Evolutionary conservation across 2,113 vertebrate species (phyloP).

Genomic region (Scomber scombrus): DNA sequence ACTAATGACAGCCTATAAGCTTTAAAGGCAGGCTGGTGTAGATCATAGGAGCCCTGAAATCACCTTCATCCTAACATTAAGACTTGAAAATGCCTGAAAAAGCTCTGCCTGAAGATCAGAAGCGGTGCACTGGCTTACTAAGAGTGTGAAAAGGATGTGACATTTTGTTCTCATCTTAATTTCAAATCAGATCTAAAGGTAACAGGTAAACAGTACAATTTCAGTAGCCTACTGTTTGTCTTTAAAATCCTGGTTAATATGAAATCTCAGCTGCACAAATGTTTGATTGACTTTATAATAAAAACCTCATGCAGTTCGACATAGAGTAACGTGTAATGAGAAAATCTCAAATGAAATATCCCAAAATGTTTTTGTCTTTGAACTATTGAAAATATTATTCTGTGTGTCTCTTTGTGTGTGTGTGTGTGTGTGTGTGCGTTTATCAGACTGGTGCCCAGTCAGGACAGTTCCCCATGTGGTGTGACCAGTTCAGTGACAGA

Average conservation of each 20-base stretch:
- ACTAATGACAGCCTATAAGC: neutral
- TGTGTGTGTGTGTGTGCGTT: conserved; percentile 36
- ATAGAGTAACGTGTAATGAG: neutral
- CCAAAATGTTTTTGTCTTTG: neutral
- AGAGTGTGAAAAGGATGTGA: neutral
- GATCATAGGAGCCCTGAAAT: neutral
- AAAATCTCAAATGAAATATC: neutral
- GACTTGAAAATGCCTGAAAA: conserved; percentile 20
- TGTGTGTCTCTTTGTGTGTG: neutral
- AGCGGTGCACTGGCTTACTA: too few species aligned
- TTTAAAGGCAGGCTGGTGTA: neutral
- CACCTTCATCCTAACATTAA: neutral
- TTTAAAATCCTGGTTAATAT: neutral
- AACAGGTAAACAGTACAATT: neutral
- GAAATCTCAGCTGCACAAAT: neutral
- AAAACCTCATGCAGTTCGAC: neutral
- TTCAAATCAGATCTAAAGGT: conserved; percentile 2
- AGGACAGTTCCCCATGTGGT: conserved; percentile 64
- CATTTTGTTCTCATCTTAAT: conserved; percentile 11
- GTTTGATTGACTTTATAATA: conserved; percentile 34
- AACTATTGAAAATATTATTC: neutral
- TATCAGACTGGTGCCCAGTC: conserved; percentile 73
- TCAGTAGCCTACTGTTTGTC: neutral
- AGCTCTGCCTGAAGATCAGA: conserved; percentile 3
- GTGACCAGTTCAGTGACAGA: conserved; percentile 80